These are phyloP conservation scores for Noturus placidus DNA, from an alignment of 2,113 vertebrate genomes.

Conservation along the genomic window DNA sequence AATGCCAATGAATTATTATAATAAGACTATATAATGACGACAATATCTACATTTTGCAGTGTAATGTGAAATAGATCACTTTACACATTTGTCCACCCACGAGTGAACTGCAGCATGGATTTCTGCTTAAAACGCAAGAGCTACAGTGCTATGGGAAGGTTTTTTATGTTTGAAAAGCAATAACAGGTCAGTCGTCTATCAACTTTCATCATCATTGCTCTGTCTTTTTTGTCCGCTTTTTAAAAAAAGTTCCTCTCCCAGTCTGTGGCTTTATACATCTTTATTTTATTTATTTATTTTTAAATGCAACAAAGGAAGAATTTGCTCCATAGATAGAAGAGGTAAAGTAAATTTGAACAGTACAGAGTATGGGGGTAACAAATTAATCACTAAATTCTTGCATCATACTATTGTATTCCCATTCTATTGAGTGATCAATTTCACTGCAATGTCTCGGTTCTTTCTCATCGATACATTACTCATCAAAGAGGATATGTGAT, in stretches of 20 bases:
- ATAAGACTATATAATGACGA: neutral
- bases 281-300: neutral
- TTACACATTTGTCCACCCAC: slow-evolving; percentile 11
- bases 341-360: neutral
- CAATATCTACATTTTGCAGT: neutral
- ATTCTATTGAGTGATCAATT: neutral
- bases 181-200: neutral
- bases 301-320: neutral
- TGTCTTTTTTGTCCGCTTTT: neutral
- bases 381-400: neutral
- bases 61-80: neutral
- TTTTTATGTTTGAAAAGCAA: slow-evolving; percentile 10
- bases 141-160: neutral
- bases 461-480: neutral
- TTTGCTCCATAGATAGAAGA: neutral
- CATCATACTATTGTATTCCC: neutral
- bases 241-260: neutral
- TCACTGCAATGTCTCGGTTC: neutral
- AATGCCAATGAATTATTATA: neutral
- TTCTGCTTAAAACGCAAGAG: neutral
- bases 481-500: slow-evolving; percentile 6
- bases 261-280: neutral
- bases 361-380: neutral
- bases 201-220: neutral
- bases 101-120: neutral